Evolutionary conservation across 2,113 vertebrate genomes (phyloP).

Genomic region (Coracopsis vasa): DNA sequence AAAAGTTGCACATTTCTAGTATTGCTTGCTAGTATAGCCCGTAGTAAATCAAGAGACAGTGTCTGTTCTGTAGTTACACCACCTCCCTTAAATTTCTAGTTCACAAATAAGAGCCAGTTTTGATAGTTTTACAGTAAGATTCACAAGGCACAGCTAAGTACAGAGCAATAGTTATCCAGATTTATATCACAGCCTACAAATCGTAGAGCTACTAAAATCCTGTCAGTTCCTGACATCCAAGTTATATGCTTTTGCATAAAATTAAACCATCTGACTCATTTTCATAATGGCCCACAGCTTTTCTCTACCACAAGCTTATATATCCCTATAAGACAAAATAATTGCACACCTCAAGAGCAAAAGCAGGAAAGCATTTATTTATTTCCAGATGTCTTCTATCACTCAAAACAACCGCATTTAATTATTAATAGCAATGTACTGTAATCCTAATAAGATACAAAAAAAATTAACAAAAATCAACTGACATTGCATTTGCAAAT

Average conservation of each 20-base stretch:
- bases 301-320: background rate
- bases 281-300: conserved; percentile 2
- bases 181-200: conserved; percentile 2
- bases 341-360: background rate
- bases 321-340: background rate
- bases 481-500: background rate
- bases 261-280: conserved; percentile 20
- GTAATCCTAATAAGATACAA: background rate
- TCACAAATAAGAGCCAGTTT: background rate
- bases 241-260: conserved; percentile 5
- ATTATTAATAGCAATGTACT: background rate
- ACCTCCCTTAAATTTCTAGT: background rate
- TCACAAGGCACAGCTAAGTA: background rate
- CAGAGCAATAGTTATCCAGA: background rate
- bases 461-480: background rate
- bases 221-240: background rate
- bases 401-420: background rate
- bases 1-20: background rate
- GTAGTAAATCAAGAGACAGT: background rate
- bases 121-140: background rate
- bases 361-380: background rate
- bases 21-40: background rate
- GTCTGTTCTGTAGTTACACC: background rate
- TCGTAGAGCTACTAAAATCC: background rate
- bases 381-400: background rate